These are phyloP conservation scores for Urocyon cinereoargenteus DNA, from an alignment of 2,797 vertebrate species.

Conservation along the genomic window DNA sequence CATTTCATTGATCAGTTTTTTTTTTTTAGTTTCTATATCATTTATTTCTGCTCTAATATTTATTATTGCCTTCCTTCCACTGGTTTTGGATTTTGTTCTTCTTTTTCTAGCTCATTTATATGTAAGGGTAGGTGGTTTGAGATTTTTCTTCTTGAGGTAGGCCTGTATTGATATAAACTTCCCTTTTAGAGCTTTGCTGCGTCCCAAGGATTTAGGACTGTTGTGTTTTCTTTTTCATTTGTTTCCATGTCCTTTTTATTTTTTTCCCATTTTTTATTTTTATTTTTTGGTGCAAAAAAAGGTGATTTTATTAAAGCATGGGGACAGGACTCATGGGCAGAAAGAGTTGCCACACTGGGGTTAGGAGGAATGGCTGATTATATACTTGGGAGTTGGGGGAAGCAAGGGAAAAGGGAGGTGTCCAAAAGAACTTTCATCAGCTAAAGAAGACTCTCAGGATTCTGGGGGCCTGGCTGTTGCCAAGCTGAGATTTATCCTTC, in stretches of 20 bases:
- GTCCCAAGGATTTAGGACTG: neutral
- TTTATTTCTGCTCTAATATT: neutral
- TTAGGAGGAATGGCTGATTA: neutral
- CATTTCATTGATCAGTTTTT: neutral
- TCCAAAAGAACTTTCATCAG: neutral
- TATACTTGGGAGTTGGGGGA: neutral
- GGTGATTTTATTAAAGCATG: neutral
- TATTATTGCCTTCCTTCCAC: neutral
- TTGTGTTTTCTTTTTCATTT: neutral
- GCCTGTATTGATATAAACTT: neutral
- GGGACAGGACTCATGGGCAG: neutral
- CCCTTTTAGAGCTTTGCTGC: neutral
- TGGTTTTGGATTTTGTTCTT: neutral
- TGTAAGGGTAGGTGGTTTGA: neutral
- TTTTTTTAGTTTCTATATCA: neutral
- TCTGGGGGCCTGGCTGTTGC: neutral
- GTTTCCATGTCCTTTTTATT: neutral
- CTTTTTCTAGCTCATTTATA: neutral
- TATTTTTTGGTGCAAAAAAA: neutral
- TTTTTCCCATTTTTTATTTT: no score
- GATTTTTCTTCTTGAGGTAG: neutral
- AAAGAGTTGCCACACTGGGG: neutral
- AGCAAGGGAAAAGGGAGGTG: neutral
- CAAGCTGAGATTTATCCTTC: neutral
- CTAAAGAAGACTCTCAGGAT: neutral